Evolutionary conservation across 2,888 invertebrate genomes (phyloP).

Genomic region (Lamellibrachia columna): DNA sequence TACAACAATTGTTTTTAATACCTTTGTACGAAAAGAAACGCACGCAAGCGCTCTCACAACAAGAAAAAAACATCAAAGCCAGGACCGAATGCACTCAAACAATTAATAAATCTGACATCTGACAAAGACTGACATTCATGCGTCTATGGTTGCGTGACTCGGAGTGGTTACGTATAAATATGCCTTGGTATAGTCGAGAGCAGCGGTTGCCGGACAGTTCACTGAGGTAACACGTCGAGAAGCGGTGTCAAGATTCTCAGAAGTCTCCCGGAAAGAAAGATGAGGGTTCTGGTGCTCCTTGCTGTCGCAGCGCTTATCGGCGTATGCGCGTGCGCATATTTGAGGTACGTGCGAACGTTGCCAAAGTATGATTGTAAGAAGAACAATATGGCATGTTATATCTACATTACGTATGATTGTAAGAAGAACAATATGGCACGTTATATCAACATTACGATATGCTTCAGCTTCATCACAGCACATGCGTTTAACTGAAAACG

Average conservation of each 20-base stretch:
- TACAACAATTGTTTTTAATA: not conserved
- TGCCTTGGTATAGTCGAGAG: not conserved
- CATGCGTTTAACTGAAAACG: not conserved
- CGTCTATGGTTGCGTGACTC: not conserved
- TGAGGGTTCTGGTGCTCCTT: not conserved
- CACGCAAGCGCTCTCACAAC: not conserved
- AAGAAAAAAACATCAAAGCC: too few species aligned
- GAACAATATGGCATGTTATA: not conserved
- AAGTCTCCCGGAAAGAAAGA: not conserved
- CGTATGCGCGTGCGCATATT: not conserved
- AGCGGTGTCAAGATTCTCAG: not conserved
- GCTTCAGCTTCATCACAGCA: not conserved
- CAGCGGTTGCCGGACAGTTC: not conserved
- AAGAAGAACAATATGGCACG: not conserved
- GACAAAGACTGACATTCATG: not conserved
- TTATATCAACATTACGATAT: not conserved
- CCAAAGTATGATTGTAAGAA: not conserved
- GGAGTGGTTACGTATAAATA: not conserved
- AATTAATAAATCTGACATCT: slow-evolving; percentile 11
- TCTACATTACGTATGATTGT: not conserved
- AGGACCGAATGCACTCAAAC: not conserved
- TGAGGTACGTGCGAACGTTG: not conserved
- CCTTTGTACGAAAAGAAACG: not conserved
- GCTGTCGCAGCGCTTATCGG: not conserved
- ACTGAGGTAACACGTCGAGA: not conserved